Evolutionary conservation across 2,797 vertebrate species (phyloP), one percentile per base, ranked within the genome.

Genomic region (Characodon lateralis): DNA sequence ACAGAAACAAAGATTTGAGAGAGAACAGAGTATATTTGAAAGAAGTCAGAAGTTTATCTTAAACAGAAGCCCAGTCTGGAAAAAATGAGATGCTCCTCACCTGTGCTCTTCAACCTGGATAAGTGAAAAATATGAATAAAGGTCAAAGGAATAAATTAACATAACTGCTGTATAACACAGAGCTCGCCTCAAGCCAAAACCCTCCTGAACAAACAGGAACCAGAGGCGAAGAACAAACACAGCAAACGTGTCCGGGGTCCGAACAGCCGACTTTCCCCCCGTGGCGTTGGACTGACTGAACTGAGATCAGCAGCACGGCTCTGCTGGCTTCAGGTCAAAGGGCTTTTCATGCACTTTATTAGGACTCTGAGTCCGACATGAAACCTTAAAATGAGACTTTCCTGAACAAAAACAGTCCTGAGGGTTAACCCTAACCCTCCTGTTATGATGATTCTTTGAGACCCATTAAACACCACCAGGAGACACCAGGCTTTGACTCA

Each of bases 201-300:
- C 72, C 50, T n/a, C 5, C 46, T n/a, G 70, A 85, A 76, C 68
- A 86, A 82, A 87, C 90, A 85, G 85, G 90, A 90, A 86, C 72
- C 81, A 39, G 79, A 88, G 75, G 84, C 14, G 56, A 88, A 74
- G 82, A 76, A 53, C 88, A 92, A 91, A 89, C 76, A 88, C 48
- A 71, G 26, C 46, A 85, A 83, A 71, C 50, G 76, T 87, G 83
- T 81, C 12, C 63, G 39, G 76, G n/a, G 86, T 80, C 61, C 80
- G 87, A 79, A 84, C 46, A 1, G 4, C 53, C 9, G 0, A 56
- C 35, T 72, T 69, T 74, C 41, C 13, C 39, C 46, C 65, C 5
- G 1, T 7, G 65, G 24, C 5, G 22, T 39, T n/a, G 39, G 76
- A 78, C 46, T 74, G 35, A 13, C 0, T 0, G 43, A 9, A n/a